phyloP scores from a whole-genome alignment of 2,888 invertebrate genomes.

The Podabrus alpinus region DNA sequence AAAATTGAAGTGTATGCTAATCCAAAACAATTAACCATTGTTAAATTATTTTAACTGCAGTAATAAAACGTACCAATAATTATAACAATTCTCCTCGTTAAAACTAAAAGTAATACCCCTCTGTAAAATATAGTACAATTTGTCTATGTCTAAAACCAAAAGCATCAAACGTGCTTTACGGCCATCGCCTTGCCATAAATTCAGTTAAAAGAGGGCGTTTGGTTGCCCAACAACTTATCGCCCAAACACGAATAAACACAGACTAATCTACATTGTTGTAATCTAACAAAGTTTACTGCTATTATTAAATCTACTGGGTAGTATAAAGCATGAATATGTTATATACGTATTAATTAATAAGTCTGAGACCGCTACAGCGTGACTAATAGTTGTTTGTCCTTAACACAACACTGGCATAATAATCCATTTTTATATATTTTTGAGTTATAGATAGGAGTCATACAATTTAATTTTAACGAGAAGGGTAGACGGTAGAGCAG shows the following conservation, averaged over 20 bases:
- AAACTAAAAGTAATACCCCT: neutral
- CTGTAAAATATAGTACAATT: conserved; percentile 9
- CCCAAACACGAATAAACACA: conserved; percentile 49
- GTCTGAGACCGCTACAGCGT: neutral
- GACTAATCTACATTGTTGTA: conserved; percentile 52
- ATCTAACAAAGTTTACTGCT: conserved; percentile 43
- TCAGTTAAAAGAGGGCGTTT: conserved; percentile 33
- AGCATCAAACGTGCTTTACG: conserved; percentile 45
- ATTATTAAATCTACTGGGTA: conserved; percentile 47
- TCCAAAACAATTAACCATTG: neutral
- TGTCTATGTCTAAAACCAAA: conserved; percentile 29
- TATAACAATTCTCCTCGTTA: neutral
- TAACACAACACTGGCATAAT: neutral
- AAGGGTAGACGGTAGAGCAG: no score
- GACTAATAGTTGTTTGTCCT: neutral
- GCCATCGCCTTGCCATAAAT: conserved; percentile 45
- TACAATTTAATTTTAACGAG: neutral
- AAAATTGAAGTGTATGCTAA: neutral
- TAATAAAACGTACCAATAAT: neutral
- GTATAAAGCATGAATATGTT: conserved; percentile 35
- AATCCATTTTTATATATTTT: neutral
- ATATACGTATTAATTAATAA: conserved; percentile 22
- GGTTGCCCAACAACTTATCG: conserved; percentile 47
- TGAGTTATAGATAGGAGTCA: neutral
- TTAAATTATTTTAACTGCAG: neutral